Evolutionary conservation across 2,113 vertebrate genomes (phyloP), one percentile per base, ranked within the genome.

Genomic region (Callopanchax toddi): DNA sequence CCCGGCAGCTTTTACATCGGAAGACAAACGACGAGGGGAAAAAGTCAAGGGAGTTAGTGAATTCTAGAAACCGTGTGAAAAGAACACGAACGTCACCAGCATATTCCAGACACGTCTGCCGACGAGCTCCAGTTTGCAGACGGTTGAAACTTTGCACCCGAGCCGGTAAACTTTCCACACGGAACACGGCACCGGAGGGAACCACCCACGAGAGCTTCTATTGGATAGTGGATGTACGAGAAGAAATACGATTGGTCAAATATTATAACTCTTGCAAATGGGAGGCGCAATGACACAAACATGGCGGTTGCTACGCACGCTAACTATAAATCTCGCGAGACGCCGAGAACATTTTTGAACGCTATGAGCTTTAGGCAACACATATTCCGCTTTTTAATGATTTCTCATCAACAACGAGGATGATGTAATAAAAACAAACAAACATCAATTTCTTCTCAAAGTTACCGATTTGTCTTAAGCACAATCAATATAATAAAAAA

Each of bases 131-230:
- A 78, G 71, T 94, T 95, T 95, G 94, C 94, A 94, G 91, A 93
- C 94, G 94, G 92, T 90, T 94, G 91, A 95, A 97, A 97, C 94
- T 98, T 96, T 98, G 96, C 96, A 98, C 95, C 95, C 96, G 95
- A 94, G 93, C 95, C 95, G 93, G 94, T 86, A 91, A 92, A 93
- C 91, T 97, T 96, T 98, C 93, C 95, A 96, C 95, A 96, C 95
- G 94, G 92, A 96, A 92, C 95, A 85, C 76, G 85, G 34, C 53
- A 16, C 3, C 0, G 0, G 2, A 0, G 13, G 5, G 48, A 34
- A 76, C 80, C 91, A 76, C 91, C 91, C 62, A 17, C 0, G 4
- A 3, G 0, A 0, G 11, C 20, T 59, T 4, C 56, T 17, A 89
- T 90, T 89, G 81, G 87, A 6, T 3, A 36, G 60, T 1, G 12